Percentiles rank a stretch among this genome's conserved stretches.
These are phyloP conservation scores for Leptonema lineaticorne DNA, from an alignment of 1,140 invertebrate genomes.

Conservation along the genomic window DNA sequence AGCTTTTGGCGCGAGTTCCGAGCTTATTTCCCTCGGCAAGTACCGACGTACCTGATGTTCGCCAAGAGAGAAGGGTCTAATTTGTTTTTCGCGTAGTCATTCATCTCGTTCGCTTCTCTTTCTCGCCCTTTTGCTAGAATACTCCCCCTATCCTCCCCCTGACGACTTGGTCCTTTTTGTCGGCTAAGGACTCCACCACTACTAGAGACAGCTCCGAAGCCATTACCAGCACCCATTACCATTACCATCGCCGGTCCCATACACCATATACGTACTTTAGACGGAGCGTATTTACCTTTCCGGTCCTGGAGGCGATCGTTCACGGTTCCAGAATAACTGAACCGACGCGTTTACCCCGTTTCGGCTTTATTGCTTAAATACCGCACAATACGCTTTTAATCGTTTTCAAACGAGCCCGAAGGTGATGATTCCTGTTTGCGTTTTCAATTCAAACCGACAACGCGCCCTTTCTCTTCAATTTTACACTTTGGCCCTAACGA, in stretches of 20 bases:
- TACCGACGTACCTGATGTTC: slow-evolving; percentile 8
- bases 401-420: not conserved
- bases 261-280: too few relatives aligned
- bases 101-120: slow-evolving; percentile 15
- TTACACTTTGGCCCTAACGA: not conserved
- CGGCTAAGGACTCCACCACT: not conserved
- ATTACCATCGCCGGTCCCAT: too few relatives aligned
- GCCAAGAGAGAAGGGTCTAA: slow-evolving; percentile 26
- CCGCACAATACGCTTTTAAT: slow-evolving; percentile 14
- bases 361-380: not conserved
- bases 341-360: too few relatives aligned
- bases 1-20: not conserved
- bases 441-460: not conserved
- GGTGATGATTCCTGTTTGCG: not conserved
- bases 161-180: too few relatives aligned
- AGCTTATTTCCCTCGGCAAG: not conserved
- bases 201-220: too few relatives aligned
- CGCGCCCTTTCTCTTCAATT: too few relatives aligned
- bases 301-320: not conserved
- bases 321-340: too few relatives aligned
- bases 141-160: not conserved
- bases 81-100: slow-evolving; percentile 33
- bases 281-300: slow-evolving; percentile 13
- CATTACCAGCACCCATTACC: too few relatives aligned
- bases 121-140: not conserved